Evolutionary conservation across 2,797 vertebrate species (phyloP).

Genomic region (Antrozous pallidus): DNA sequence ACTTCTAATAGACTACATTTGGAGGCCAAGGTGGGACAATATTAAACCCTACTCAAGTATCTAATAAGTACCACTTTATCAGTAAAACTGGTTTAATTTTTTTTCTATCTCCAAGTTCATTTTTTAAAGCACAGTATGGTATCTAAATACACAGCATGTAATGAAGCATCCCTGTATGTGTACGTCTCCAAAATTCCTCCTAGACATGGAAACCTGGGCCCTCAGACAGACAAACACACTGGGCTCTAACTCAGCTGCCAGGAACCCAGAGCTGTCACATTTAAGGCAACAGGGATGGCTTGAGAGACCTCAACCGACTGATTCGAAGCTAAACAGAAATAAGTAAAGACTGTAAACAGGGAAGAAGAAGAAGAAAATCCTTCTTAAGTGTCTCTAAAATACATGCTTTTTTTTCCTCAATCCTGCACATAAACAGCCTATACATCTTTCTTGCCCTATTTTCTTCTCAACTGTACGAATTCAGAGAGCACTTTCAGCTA

Average conservation of each 20-base stretch:
- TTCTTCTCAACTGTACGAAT: constrained; percentile 33
- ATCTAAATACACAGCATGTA: constrained; percentile 15
- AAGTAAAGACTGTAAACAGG: constrained; percentile 22
- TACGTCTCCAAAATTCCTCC: not conserved
- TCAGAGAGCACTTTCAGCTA: constrained; percentile 35
- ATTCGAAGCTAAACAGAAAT: constrained; percentile 33
- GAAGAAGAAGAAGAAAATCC: not conserved
- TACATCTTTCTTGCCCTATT: not conserved
- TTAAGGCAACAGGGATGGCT: constrained; percentile 32
- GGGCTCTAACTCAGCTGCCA: not conserved
- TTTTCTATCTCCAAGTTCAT: not conserved
- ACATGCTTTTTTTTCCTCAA: constrained; percentile 3
- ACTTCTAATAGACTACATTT: not conserved
- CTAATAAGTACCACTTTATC: not conserved
- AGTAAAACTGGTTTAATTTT: not conserved
- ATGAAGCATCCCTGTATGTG: not conserved
- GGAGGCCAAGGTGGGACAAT: not conserved
- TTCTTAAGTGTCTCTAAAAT: constrained; percentile 45
- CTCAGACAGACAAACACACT: not conserved
- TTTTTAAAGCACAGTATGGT: constrained; percentile 31
- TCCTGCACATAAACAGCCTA: not conserved
- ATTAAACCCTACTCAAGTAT: not conserved
- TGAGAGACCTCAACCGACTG: not conserved
- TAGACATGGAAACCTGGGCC: constrained; percentile 22
- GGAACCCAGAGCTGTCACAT: constrained; percentile 40